Evolutionary conservation across 2,888 invertebrate species (phyloP), one percentile per base, ranked within the genome.

Genomic region (Coelinius sp.): DNA sequence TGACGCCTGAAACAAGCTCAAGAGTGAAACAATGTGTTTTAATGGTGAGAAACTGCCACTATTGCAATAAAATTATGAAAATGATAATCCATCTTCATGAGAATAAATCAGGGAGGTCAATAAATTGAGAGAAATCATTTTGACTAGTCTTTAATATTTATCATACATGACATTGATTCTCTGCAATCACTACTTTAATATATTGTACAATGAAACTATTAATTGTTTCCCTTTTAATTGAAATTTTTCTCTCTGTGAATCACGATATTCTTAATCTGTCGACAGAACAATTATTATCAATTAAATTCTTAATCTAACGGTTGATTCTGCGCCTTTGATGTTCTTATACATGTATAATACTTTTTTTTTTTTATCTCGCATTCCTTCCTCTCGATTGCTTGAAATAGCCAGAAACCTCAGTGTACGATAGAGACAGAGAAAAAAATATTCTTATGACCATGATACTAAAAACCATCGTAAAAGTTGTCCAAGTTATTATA

Each of bases 101-200:
- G 2, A 5, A n/a, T n/a, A 44, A n/a, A 44, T 10, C 4, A 2
- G 41, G n/a, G 5, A 10, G n/a, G n/a, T 41, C 41, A 41, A 41
- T 25, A 38, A 65, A 68, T 73, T 49, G 20, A 52, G 12, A 63
- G 49, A 66, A n/a, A 53, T 76, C 74, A 78, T 83, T 82, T 82
- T 84, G 84, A 84, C 84, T 84, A 83, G 84, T 84, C 77, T 84
- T 83, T 84, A 84, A 83, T 79, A 81, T 79, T 81, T 84, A 83
- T 84, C 68, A 79, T 84, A 84, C 83, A 83, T 80, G 75, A 83
- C 77, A 81, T 70, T 62, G 31, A 59, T 59, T 59, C 31, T 35
- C 59, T 27, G 35, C 31, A 59, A 31, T 31, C 17, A 31, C 59
- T 59, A 59, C 31, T 59, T 35, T 59, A 59, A 59, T 59, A 59